phyloP scores from a whole-genome alignment of 2,797 vertebrate genomes.

The Labroides dimidiatus region DNA sequence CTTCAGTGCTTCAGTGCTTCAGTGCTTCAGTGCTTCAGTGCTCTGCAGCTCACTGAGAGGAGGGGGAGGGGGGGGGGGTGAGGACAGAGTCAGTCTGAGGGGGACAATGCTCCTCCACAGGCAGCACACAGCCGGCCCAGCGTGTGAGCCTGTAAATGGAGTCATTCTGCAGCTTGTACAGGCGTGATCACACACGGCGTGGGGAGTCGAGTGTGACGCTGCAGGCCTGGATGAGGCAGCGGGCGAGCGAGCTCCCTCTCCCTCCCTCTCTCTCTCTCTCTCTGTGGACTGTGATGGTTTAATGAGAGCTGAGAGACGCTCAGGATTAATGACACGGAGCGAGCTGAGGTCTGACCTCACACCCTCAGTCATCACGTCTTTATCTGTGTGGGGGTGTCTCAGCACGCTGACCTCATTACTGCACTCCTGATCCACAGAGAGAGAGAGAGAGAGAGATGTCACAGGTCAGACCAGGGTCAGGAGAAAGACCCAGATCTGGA shows the following conservation, averaged over 20 bases:
- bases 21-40: neutral
- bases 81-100: constrained; percentile 53
- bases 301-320: constrained; percentile 3
- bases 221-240: constrained; percentile 12
- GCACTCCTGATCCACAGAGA: neutral
- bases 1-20: too few relatives aligned
- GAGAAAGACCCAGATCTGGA: neutral
- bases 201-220: neutral
- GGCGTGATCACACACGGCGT: neutral
- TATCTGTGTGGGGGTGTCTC: neutral
- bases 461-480: neutral
- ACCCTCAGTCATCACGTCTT: constrained; percentile 9
- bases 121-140: constrained; percentile 8
- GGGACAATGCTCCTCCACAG: constrained; percentile 49
- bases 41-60: neutral
- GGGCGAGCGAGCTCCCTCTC: neutral
- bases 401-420: constrained; percentile 1
- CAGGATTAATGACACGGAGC: constrained; percentile 14
- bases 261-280: neutral
- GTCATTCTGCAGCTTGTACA: constrained; percentile 27
- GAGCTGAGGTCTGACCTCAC: constrained; percentile 37
- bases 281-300: neutral
- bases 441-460: constrained; percentile 1
- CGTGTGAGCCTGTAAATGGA: constrained; percentile 1
- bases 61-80: constrained; percentile 16